Percentiles rank a stretch among this genome's conserved stretches.
phyloP scores from a whole-genome alignment of 2,888 invertebrate genomes.

The Melanophora roralis region DNA sequence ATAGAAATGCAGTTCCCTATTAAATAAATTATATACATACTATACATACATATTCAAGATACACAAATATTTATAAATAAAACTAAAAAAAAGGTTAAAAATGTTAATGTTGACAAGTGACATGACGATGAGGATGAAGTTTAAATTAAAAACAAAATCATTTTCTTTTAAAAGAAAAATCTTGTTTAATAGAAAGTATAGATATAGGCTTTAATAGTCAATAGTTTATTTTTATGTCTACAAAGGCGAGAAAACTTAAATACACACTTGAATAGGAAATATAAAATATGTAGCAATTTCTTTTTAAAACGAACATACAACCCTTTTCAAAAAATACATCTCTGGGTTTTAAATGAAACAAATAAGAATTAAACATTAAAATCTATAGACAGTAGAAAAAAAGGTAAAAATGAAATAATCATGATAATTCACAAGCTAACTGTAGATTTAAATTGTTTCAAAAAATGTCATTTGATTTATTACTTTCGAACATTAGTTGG shows the following conservation, averaged over 20 bases:
- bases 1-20: conserved; percentile 56
- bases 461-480: no score
- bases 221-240: conserved; percentile 28
- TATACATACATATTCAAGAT: conserved; percentile 28
- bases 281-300: neutral
- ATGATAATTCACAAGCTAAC: no score
- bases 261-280: conserved; percentile 10
- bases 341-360: no score
- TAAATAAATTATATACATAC: conserved; percentile 30
- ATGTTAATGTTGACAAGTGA: conserved; percentile 49
- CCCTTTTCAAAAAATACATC: no score
- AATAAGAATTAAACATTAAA: no score
- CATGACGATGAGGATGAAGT: conserved; percentile 13
- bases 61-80: conserved; percentile 31
- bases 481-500: no score
- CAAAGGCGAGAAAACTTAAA: neutral
- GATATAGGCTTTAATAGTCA: conserved; percentile 22
- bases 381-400: no score
- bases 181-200: conserved; percentile 37
- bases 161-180: neutral
- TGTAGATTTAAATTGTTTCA: no score
- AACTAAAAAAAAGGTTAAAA: conserved; percentile 2
- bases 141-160: conserved; percentile 29
- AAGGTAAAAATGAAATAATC: no score
- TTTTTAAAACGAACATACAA: no score